Base-by-base conservation (phyloP, 2,888 invertebrate genomes). In the Nematopogon swammerdamellus region DNA sequence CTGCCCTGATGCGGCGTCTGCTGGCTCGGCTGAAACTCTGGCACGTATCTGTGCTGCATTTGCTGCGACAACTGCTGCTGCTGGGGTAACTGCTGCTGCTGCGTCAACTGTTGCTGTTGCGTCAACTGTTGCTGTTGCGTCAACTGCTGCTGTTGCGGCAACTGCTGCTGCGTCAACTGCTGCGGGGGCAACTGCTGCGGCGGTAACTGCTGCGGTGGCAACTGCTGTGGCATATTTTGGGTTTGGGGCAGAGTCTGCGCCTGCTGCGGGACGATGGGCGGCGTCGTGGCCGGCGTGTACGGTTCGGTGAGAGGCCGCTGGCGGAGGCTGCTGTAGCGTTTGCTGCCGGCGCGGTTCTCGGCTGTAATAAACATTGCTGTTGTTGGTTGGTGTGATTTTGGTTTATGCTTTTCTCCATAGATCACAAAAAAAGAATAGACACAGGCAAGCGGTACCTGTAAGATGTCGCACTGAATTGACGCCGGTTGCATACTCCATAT, bases 291-390 rank as follows among this genome's bases (percentile, higher is more conserved):
- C 20, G 73, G 72, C 44, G 72, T 56, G 57, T 80, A 79, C 0
- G 81, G 67, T 51, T 85, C 85, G 2, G 82, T 82, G 25, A 85
- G 66, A 1, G 84, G 83, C 16, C 85, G 68, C 57, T 85, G 85
- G 30, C 85, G 69, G 17, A 82, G 58, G 51, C 80, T 82, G 56
- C 82, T 83, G 67, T 85, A 85, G 14, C 84, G 68, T 57, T 85
- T 85, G 51, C 82, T 80, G 16, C 83, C 82, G 14, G 71, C 71
- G 17, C 72, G 67, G 10, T 62, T 49, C 18, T 42, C 47, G 17
- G 4, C 25, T 25, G 25, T 25, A 25, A 25, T 25, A 25, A 25
- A 25, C 5, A n/a, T n/a, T n/a, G n/a, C n/a, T n/a, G n/a, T n/a
- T n/a, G n/a, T n/a, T n/a, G n/a, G n/a, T n/a, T n/a, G n/a, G n/a